Base-by-base conservation (phyloP, 2,797 vertebrate genomes). In the Rhodeus uyekii region DNA sequence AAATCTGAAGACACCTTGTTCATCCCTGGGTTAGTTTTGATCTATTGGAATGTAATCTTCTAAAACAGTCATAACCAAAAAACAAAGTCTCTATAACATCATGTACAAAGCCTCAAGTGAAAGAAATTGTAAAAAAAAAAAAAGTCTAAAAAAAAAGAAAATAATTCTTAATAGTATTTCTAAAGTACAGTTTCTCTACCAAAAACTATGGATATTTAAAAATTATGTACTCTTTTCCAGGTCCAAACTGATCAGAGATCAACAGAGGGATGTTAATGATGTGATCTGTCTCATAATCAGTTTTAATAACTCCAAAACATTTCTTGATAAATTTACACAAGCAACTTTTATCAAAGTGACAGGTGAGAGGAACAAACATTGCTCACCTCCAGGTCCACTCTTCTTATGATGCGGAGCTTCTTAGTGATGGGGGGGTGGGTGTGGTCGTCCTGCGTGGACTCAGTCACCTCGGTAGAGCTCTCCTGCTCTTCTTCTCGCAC, bases 401-500 rank as follows among this genome's bases (percentile, higher is more conserved):
- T 95, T 75, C 96, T 96, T 78, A 86, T 65, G 42, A 95, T 96
- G 83, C 97, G 95, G 76, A 97, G 75, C 88, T 97, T 99, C 90
- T 99, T 99, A 3, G 95, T 50, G 84, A 96, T 92, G 19, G 97
- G 97, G 83, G 95, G 93, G 67, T 97, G 96, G 5, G 95, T 88
- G 0, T 93, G 88, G 48, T 99, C 97, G 14, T 99, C 98, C 53
- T 79, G 85, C n/a, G 94, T 87, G 5, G 94, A 90, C 67, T 98
- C 97, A 0, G 95, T 92, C 32, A 96, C 94, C 0, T 92, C 96
- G 9, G 94, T 85, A 44, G 91, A 88, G 84, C 91, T 96, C 29
- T 98, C 98, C 6, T 95, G 95, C 61, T 98, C 97, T 42, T 99
- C 98, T 46, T 99, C 98, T 29, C 98, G 95, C 16, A 95, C 90